Evolutionary conservation across 2,113 vertebrate genomes (phyloP), one percentile per base, ranked within the genome.

Genomic region (Cavia porcellus): DNA sequence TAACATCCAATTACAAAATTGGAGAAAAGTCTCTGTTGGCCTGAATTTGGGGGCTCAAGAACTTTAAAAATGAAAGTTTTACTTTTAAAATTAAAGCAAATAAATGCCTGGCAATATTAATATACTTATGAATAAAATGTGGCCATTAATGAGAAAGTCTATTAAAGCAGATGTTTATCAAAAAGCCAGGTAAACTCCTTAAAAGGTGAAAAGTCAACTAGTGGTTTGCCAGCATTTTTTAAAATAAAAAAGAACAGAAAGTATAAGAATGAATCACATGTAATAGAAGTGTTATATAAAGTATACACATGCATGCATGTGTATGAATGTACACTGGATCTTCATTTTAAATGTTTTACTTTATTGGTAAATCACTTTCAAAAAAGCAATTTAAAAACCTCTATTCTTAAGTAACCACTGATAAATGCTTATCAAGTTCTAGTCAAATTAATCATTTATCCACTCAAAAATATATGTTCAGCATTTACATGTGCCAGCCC

Each of bases 341-440:
- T 92, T 50, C 74, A 74, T 81, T 81, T 57, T 64, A 61, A 96
- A 91, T 83, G 28, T 66, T 15, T 97, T 72, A 74, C 59, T 96
- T 86, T 86, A 95, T 25, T 88, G 10, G 77, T 80, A 38, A 52
- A 5, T 89, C 25, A 77, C 22, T 68, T 38, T 86, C 64, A 45
- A n/a, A 45, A 90, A 84, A 87, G 28, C 47, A 1, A 42, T 82
- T 82, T 59, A 30, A 85, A 95, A 92, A 20, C 22, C n/a, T 62
- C 32, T 74, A 42, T 47, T 59, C 4, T 80, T 92, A 92, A 80
- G 42, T 84, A 80, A 77, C 38, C 10, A 35, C 15, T 30, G 50
- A 22, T 72, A 77, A 55, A 64, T 3, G 32, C n/a, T 88, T 70
- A 52, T 22, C 61, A 70, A 88, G 52, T 72, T 91, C 32, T 28